phyloP scores from a whole-genome alignment of 2,113 vertebrate species.

The Corythaeola cristata region DNA sequence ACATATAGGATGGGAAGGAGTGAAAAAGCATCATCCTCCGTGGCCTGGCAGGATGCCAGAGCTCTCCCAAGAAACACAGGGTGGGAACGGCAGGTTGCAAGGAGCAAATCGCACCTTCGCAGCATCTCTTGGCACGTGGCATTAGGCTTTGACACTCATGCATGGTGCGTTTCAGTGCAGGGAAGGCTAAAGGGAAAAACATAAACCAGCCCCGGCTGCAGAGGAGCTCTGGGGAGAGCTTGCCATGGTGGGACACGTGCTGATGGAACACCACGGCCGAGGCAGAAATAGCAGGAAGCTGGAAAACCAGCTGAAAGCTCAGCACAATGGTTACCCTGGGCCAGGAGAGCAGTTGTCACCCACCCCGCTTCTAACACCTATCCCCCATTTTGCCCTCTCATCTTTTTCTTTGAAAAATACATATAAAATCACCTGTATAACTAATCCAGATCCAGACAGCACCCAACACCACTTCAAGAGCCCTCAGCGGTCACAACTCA shows the following conservation, averaged over 20 bases:
- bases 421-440: neutral
- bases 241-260: fast-evolving
- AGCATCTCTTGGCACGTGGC: fast-evolving
- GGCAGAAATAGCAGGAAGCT: neutral
- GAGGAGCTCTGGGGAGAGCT: neutral
- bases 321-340: neutral
- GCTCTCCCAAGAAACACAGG: neutral
- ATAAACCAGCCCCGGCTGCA: neutral
- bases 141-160: neutral
- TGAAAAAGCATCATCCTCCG: fast-evolving
- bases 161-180: fast-evolving
- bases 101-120: neutral
- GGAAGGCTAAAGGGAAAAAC: neutral
- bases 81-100: neutral
- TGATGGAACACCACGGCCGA: fast-evolving
- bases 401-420: neutral
- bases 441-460: neutral
- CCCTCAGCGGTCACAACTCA: neutral
- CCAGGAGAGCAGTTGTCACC: neutral
- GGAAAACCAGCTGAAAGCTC: neutral
- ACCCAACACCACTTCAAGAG: neutral
- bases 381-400: neutral
- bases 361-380: neutral
- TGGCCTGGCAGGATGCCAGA: neutral
- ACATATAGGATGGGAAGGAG: neutral